Percentiles rank a stretch among this genome's conserved stretches.
Conservation (phyloP, 2,888 invertebrate genomes). For the Aelia acuminata region DNA sequence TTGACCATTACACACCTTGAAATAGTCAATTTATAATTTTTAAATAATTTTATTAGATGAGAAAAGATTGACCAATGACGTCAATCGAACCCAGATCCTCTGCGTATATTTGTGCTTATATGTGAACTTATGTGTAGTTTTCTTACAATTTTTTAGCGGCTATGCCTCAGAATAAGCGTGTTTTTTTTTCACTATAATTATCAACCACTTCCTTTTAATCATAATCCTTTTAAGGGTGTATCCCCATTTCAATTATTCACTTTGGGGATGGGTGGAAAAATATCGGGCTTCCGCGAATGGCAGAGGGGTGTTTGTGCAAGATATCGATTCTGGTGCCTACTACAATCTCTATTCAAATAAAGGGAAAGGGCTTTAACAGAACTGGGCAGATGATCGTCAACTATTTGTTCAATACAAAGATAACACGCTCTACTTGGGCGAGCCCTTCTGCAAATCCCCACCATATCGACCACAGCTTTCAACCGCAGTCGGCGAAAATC, state of each 20-base stretch:
- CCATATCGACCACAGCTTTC: conserved; percentile 12
- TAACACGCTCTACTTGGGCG: background rate
- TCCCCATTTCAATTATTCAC: background rate
- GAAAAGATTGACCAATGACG: too few relatives aligned
- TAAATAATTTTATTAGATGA: too few relatives aligned
- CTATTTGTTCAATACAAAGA: conserved; percentile 24
- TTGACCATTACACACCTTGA: too few relatives aligned
- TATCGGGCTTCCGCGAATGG: background rate
- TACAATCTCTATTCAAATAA: conserved; percentile 13
- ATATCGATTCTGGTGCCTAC: background rate
- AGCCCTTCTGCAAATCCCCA: background rate
- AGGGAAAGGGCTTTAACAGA: background rate
- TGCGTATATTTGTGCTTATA: too few relatives aligned
- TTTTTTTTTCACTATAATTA: too few relatives aligned
- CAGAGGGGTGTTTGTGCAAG: background rate
- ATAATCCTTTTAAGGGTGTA: too few relatives aligned
- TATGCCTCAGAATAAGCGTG: too few relatives aligned
- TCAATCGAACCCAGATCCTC: too few relatives aligned
- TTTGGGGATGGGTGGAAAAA: background rate
- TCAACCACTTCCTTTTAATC: too few relatives aligned
- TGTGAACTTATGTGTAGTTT: too few relatives aligned
- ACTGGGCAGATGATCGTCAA: conserved; percentile 18
- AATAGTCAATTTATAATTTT: too few relatives aligned
- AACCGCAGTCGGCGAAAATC: background rate
- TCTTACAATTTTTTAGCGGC: too few relatives aligned